A percentile compares a stretch with the other conserved stretches of the same genome.
phyloP scores from a whole-genome alignment of 2,113 vertebrate species.

The Stigmatopora nigra region DNA sequence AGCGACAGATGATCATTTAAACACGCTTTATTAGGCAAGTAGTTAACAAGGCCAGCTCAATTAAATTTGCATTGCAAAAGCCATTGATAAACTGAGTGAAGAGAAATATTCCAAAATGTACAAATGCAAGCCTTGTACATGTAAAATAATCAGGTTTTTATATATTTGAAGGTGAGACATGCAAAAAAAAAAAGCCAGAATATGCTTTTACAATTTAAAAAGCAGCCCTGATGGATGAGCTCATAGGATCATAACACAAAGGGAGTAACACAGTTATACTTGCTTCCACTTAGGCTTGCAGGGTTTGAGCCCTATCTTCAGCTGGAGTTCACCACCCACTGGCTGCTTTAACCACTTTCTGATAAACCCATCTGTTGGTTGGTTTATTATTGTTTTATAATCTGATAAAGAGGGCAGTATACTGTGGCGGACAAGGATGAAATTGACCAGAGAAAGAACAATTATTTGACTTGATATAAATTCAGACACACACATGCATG shows the following conservation, averaged over 20 bases:
- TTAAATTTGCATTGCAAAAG: slow-evolving; percentile 62
- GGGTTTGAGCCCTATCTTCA: slow-evolving; percentile 39
- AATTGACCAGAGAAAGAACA: neutral
- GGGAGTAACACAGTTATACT: slow-evolving; percentile 29
- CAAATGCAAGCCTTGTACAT: slow-evolving; percentile 22
- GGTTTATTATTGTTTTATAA: slow-evolving; percentile 68
- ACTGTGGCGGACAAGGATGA: slow-evolving; percentile 23
- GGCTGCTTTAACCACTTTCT: slow-evolving; percentile 65
- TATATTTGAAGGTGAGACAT: slow-evolving; percentile 45
- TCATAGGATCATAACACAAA: slow-evolving; percentile 29
- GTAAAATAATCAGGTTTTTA: slow-evolving; percentile 31
- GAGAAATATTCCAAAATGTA: slow-evolving; percentile 36
- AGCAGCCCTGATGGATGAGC: neutral
- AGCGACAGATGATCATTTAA: slow-evolving; percentile 66
- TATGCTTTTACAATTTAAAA: neutral
- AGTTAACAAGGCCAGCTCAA: slow-evolving; percentile 49
- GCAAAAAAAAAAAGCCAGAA: neutral
- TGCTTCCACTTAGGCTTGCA: slow-evolving; percentile 46
- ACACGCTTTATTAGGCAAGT: slow-evolving; percentile 60
- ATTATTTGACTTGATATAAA: no score
- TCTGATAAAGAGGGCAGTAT: slow-evolving; percentile 53
- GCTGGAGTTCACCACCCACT: slow-evolving; percentile 62
- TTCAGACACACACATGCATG: no score
- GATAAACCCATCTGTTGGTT: slow-evolving; percentile 77
- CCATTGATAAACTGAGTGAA: slow-evolving; percentile 27